These are phyloP conservation scores for Venustaconcha ellipsiformis DNA, from an alignment of 1,140 invertebrate genomes.

Conservation along the genomic window DNA sequence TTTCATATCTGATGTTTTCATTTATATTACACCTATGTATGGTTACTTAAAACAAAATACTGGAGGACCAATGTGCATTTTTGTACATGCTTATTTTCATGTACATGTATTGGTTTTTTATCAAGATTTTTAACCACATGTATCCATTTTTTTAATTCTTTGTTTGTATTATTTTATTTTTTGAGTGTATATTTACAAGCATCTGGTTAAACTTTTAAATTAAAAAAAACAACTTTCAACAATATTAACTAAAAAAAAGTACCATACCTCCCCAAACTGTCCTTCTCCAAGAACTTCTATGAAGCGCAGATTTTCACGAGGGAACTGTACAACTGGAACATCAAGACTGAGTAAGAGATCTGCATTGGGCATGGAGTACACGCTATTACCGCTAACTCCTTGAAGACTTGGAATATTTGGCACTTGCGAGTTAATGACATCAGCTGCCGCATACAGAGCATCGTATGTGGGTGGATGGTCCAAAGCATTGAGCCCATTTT, in stretches of 20 bases:
- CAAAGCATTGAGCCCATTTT: constrained; percentile 30
- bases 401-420: constrained; percentile 56
- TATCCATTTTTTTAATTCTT: too few species aligned
- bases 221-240: too few species aligned
- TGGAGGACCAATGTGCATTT: too few species aligned
- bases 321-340: constrained; percentile 78
- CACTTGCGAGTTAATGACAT: constrained; percentile 66
- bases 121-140: too few species aligned
- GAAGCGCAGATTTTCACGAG: constrained; percentile 80
- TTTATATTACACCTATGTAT: too few species aligned
- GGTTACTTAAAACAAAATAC: too few species aligned
- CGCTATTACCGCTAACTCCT: constrained; percentile 69
- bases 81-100: too few species aligned
- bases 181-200: not conserved
- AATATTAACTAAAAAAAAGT: constrained; percentile 1
- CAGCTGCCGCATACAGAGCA: constrained; percentile 80
- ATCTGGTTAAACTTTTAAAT: not conserved
- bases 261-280: constrained; percentile 83
- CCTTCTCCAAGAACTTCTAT: constrained; percentile 86
- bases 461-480: constrained; percentile 74
- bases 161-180: not conserved
- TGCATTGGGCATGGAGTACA: constrained; percentile 69
- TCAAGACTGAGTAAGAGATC: constrained; percentile 70
- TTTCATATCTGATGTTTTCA: too few species aligned
- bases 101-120: too few species aligned